Percentiles rank a stretch among this genome's conserved stretches.
These are phyloP conservation scores for Indicator indicator DNA, from an alignment of 2,113 vertebrate genomes.

Conservation along the genomic window DNA sequence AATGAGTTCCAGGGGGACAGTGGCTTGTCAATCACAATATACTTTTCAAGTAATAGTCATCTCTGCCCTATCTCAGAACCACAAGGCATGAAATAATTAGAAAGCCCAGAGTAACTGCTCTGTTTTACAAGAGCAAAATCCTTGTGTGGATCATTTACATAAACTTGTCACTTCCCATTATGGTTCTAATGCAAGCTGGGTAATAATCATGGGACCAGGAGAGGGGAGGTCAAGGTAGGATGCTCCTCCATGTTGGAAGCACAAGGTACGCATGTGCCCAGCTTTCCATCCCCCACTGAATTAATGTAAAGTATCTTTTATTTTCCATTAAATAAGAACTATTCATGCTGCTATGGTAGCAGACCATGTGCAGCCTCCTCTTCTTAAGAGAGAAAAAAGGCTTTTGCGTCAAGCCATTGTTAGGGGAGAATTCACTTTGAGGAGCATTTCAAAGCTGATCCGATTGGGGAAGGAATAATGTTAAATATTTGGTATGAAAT, in stretches of 20 bases:
- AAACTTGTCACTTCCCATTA: slow-evolving; percentile 86
- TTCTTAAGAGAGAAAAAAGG: slow-evolving; percentile 76
- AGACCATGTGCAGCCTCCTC: slow-evolving; percentile 74
- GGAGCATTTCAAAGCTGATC: slow-evolving; percentile 82
- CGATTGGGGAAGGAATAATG: slow-evolving; percentile 80
- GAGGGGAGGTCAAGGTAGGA: slow-evolving; percentile 68
- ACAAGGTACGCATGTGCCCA: slow-evolving; percentile 67
- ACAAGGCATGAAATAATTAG: slow-evolving; percentile 91
- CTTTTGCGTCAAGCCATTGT: slow-evolving; percentile 84
- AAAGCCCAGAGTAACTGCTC: slow-evolving; percentile 86
- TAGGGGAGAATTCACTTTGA: slow-evolving; percentile 79
- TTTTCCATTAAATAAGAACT: slow-evolving; percentile 79
- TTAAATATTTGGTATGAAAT: slow-evolving; percentile 87
- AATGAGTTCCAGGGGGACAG: slow-evolving; percentile 87
- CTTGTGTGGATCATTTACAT: slow-evolving; percentile 83
- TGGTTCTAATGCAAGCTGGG: slow-evolving; percentile 62
- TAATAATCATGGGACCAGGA: slow-evolving; percentile 67
- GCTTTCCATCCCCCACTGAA: slow-evolving; percentile 66
- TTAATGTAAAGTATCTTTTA: slow-evolving; percentile 79
- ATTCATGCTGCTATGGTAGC: slow-evolving; percentile 82
- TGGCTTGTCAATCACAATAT: slow-evolving; percentile 82
- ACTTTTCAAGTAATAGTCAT: slow-evolving; percentile 80
- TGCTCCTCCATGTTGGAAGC: slow-evolving; percentile 59
- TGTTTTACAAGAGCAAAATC: slow-evolving; percentile 85
- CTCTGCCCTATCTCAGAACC: slow-evolving; percentile 82